Evolutionary conservation across 2,113 vertebrate genomes (phyloP), one percentile per base, ranked within the genome.

Genomic region (Percina caprodes): DNA sequence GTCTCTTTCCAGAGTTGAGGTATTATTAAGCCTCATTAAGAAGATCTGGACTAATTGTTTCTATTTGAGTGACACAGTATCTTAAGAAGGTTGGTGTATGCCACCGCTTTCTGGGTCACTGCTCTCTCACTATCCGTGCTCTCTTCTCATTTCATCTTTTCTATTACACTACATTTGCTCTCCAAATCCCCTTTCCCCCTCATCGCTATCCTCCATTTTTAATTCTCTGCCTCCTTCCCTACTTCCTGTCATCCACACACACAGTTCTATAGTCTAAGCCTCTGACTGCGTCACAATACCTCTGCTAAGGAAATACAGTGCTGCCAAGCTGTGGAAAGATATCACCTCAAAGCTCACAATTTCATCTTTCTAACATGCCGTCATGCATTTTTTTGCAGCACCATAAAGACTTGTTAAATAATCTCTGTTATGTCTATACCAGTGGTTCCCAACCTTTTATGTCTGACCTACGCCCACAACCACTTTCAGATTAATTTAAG

Each of bases 11-110:
- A 84, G 86, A 85, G 84, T 92, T 92, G 79, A 92, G 82, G 92
- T 94, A 94, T 93, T 93, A 95, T 96, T 93, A 93, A 88, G 85
- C 92, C 91, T 92, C 92, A 93, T 95, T 95, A 94, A 80, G 88
- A 77, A 89, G 90, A 95, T 96, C 94, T 95, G 93, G 94, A 95
- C 95, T 96, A 95, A 95, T 95, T 95, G 95, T 93, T 95, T 95
- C 95, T 96, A 96, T 96, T 95, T 96, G 93, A 95, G 94, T 88
- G 89, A 83, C 82, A 85, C 78, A 79, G 88, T 86, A 87, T 93
- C 91, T 89, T 78, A 88, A 93, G 93, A 93, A 94, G 90, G 84
- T 76, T 49, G 63, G 71, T 79, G 88, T 79, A 77, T 91, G 86
- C 86, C 86, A 77, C 76, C 79, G 66, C 80, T 94, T 95, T 95